Base-by-base conservation (phyloP, 2,797 vertebrate genomes). In the Tapera naevia region DNA sequence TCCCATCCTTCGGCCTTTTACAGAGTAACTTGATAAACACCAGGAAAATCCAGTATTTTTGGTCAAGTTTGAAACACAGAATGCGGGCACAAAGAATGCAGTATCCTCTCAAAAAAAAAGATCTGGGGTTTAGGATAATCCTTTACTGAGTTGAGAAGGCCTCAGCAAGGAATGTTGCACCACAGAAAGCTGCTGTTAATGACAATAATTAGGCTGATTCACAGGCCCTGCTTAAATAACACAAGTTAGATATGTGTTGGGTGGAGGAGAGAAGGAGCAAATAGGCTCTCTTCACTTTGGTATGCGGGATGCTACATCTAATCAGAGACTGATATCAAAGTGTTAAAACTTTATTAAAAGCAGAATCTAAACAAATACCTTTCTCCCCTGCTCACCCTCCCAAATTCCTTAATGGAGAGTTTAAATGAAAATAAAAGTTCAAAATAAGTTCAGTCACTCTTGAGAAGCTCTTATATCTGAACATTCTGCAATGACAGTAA, bases 381-480 rank as follows among this genome's bases (percentile, higher is more conserved):
- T 89, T 90, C 87, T 82, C 86, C 78, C 56, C 70, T 89, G 41
- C 62, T 95, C 78, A 88, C 95, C 91, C 96, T 96, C 96, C 97
- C 96, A 94, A 96, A 97, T 97, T 97, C 96, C 95, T 97, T 91
- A 97, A 94, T 94, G 95, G 87, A 94, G 91, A 93, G 82, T 69
- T 96, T 96, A 96, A 97, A 94, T 96, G 91, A 97, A 98, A 97
- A 97, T 97, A 97, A 96, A 96, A 95, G 97, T 98, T 97, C 97
- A 98, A 96, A 96, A 96, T 91, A 97, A 97, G 97, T 98, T 98
- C 97, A 97, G 89, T 96, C 93, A 85, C 93, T 96, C 88, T 97
- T 89, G 87, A 97, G 97, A 86, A 81, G 70, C 70, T 89, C 94
- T 96, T 94, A 70, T 89, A 83, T 91, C 86, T 65, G 67, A 94